These are phyloP conservation scores for Stegodyphus mimosarum DNA, from an alignment of 1,140 invertebrate genomes.

Conservation along the genomic window DNA sequence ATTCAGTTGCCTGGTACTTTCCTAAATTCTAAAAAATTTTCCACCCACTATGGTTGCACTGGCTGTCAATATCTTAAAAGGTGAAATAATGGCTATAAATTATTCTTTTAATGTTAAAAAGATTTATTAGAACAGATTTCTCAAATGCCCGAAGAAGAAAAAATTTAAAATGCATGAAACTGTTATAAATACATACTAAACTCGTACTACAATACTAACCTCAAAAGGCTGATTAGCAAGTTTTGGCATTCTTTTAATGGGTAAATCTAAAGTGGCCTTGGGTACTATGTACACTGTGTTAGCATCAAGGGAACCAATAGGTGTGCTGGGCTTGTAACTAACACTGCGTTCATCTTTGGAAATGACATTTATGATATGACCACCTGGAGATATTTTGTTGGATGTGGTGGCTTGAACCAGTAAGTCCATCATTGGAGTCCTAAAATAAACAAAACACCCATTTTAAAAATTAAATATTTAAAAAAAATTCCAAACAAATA, in stretches of 20 bases:
- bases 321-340: slow-evolving; percentile 82
- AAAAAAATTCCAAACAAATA: not conserved
- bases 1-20: too few relatives aligned
- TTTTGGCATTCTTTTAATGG: slow-evolving; percentile 62
- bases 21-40: too few relatives aligned
- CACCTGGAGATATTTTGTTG: slow-evolving; percentile 79
- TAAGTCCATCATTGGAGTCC: slow-evolving; percentile 86
- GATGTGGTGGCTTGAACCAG: slow-evolving; percentile 80
- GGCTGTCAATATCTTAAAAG: too few relatives aligned
- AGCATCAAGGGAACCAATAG: slow-evolving; percentile 75
- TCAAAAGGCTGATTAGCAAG: slow-evolving; percentile 76
- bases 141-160: too few relatives aligned
- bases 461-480: not conserved
- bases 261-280: slow-evolving; percentile 67
- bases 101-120: too few relatives aligned
- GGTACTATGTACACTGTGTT: slow-evolving; percentile 74
- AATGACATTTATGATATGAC: slow-evolving; percentile 77
- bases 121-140: too few relatives aligned
- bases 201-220: slow-evolving; percentile 62
- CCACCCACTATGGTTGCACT: too few relatives aligned
- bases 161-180: too few relatives aligned
- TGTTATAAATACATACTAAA: not conserved
- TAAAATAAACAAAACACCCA: slow-evolving; percentile 13
- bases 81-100: too few relatives aligned
- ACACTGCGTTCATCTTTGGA: slow-evolving; percentile 71